Evolutionary conservation across 2,113 vertebrate species (phyloP).

Genomic region (Trogon surrucura): DNA sequence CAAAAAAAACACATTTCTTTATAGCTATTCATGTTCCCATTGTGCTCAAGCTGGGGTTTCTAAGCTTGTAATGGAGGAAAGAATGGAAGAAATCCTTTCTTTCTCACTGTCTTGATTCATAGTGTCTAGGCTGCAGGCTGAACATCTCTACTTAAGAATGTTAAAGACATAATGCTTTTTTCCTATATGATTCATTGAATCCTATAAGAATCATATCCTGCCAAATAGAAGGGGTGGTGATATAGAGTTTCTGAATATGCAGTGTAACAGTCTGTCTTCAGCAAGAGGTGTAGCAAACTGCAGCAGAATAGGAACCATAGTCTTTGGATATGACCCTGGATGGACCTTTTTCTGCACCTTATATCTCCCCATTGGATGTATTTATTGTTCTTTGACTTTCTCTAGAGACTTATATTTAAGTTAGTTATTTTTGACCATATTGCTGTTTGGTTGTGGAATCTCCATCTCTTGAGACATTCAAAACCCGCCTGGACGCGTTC

Average conservation of each 20-base stretch:
- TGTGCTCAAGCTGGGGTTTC: not conserved
- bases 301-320: not conserved
- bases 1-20: not conserved
- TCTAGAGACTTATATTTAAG: conserved; percentile 7
- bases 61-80: not conserved
- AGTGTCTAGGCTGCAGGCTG: not conserved
- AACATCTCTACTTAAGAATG: not conserved
- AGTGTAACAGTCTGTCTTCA: not conserved
- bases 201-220: not conserved
- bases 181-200: not conserved
- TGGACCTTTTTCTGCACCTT: conserved; percentile 11
- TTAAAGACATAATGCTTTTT: not conserved
- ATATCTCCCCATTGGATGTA: not conserved
- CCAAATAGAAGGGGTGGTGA: not conserved
- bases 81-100: not conserved
- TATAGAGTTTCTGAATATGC: not conserved
- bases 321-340: not conserved
- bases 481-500: too few species aligned
- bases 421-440: conserved; percentile 56
- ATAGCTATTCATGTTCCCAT: not conserved
- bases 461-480: too few species aligned
- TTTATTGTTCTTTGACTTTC: conserved; percentile 46
- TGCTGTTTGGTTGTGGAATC: too few species aligned
- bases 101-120: not conserved
- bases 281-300: not conserved